Evolutionary conservation across 2,797 vertebrate genomes (phyloP), one percentile per base, ranked within the genome.

Genomic region (Peromyscus eremicus): DNA sequence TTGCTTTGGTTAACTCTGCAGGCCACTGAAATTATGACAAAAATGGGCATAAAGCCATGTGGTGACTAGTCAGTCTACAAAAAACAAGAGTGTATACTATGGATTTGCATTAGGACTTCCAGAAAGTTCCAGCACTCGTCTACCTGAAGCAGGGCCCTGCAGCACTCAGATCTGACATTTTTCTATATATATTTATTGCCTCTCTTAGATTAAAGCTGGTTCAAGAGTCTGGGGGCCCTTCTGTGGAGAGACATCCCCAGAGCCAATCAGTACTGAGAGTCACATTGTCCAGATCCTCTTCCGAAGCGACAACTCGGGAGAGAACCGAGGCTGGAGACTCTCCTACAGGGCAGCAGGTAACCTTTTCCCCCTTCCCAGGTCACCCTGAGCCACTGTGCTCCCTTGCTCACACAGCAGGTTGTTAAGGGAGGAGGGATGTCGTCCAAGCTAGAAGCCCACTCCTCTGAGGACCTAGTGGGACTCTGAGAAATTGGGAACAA

Each of bases 291-390:
- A 98, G 86, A 98, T 99, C 70, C 25, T 98, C 17, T 99, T 99
- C 97, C 99, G 99, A 98, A 99, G 99, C 2, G 99, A 99, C 98
- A 98, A 99, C 97, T 99, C 99, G 0, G 99, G 99, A 79, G 99
- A 99, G 94, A 99, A 99, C 97, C 97, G 97, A 0, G 99, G 99
- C 96, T 99, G 99, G 99, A 99, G 98, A 84, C 91, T 99, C 83
- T 98, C 97, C 0, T 99, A 99, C 98, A 99, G 98, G 0, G 98
- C 99, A 0, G 97, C 98, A 96, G 99, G 99, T 99, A 98, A 98
- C 46, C 21, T 5, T 21, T 68, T 6, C 19, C 0, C 0, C 81
- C 3, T 23, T 73, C 17, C 66, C 46, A 17, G 9, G 37, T 77
- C 92, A 62, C n/a, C n/a, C 62, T 17, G 70, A 85, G 13, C 14